Base-by-base conservation (phyloP, 2,888 invertebrate genomes). In the Aricia artaxerxes region DNA sequence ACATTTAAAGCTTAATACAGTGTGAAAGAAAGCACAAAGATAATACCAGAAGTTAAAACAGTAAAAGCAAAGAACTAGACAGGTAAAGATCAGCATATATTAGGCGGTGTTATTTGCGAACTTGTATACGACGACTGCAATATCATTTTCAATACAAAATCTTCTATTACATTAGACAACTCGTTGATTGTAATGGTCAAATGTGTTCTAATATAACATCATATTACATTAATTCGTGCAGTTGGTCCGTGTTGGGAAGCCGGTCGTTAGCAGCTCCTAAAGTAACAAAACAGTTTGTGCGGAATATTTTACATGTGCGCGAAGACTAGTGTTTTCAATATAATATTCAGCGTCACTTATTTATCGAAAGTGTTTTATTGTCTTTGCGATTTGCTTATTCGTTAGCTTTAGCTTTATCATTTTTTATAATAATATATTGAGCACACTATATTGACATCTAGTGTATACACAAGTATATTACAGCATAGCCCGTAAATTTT, bases 81-180 rank as follows among this genome's bases (percentile, higher is more conserved):
- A 85, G 83, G 82, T 89, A 91, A 85, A 91, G 89, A 91, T 88
- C 89, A 91, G 92, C 92, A 87, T 87, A 90, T 89, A 94, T 94
- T 94, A 94, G 94, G 94, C 94, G 85, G 89, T 91, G 93, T 94
- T 94, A 94, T 92, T 92, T 88, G 94, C 94, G 90, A 91, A 91
- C 90, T 88, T 88, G 88, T 89, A 88, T 88, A 84, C 81, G 83
- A 83, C 78, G 84, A 89, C 83, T 89, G 87, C 88, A 84, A 87
- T 85, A 80, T 78, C 75, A 82, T 79, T 76, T 89, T 88, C 84
- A 7, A 87, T 85, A 83, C 85, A 82, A 83, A 82, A 84, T 83
- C 86, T 82, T 83, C 83, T 84, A 84, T 85, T 85, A 86, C 85
- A 78, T 73, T 79, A 61, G 77, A 82, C 72, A 78, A 31, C 78